Evolutionary conservation across 1,140 invertebrate species (phyloP).

Genomic region (Zaprionus ornatus): DNA sequence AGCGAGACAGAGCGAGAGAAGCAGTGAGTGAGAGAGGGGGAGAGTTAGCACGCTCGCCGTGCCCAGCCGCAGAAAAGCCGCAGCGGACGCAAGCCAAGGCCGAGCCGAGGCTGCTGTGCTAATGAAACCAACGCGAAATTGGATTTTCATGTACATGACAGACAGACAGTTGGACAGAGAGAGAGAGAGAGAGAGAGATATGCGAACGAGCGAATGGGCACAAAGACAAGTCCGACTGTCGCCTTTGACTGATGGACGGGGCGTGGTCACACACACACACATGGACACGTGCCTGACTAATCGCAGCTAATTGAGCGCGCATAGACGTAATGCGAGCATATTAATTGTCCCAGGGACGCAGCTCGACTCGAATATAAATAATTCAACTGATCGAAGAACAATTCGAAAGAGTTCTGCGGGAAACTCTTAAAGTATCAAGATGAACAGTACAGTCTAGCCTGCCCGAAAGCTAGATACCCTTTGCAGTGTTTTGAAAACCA

Average conservation of each 20-base stretch:
- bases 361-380: conserved; percentile 30
- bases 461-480: too few species aligned
- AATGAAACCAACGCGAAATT: conserved; percentile 77
- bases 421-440: not conserved
- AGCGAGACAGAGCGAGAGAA: not conserved
- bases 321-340: conserved; percentile 75
- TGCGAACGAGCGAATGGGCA: not conserved
- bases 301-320: conserved; percentile 73
- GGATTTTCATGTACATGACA: conserved; percentile 77
- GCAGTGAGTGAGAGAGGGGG: not conserved
- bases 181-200: conserved; percentile 16
- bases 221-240: conserved; percentile 9
- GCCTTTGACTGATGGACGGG: conserved; percentile 58
- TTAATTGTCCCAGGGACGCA: conserved; percentile 58
- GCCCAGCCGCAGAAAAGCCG: conserved; percentile 17
- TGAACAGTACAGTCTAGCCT: too few species aligned
- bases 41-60: not conserved
- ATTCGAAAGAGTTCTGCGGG: conserved; percentile 10
- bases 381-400: conserved; percentile 49
- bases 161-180: conserved; percentile 31
- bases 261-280: conserved; percentile 41
- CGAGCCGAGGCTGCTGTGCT: conserved; percentile 68
- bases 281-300: conserved; percentile 75
- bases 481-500: not conserved
- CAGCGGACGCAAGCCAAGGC: conserved; percentile 29